These are phyloP conservation scores for Nesogale talazaci DNA, from an alignment of 2,113 vertebrate species.

Conservation along the genomic window DNA sequence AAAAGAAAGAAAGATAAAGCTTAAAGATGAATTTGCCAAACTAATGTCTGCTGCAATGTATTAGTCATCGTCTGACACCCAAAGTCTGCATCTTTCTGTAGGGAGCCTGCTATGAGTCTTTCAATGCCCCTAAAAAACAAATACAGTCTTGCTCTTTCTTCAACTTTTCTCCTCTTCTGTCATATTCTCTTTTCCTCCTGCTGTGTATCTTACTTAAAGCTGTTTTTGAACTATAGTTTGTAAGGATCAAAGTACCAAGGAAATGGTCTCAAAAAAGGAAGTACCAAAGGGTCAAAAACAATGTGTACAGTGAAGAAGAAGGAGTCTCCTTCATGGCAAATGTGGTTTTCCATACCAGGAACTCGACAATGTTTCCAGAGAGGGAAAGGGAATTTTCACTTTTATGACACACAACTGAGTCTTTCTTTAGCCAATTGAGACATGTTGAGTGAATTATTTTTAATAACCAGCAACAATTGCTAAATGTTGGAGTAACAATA, in stretches of 20 bases:
- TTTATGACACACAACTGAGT: background rate
- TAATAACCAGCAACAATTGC: background rate
- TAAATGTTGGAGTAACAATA: background rate
- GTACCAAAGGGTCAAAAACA: background rate
- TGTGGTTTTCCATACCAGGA: background rate
- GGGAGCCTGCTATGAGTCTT: background rate
- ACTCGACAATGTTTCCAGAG: background rate
- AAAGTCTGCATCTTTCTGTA: background rate
- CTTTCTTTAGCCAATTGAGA: background rate
- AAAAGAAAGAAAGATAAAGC: no score
- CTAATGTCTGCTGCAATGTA: background rate
- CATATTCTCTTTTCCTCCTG: background rate
- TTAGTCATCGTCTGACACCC: background rate
- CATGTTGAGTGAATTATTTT: background rate
- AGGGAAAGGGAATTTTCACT: background rate
- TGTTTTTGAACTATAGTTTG: conserved; percentile 18
- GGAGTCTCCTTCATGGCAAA: background rate
- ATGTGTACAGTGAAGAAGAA: background rate
- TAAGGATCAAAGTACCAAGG: background rate
- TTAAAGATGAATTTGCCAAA: background rate
- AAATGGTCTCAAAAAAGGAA: background rate
- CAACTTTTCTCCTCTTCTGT: background rate
- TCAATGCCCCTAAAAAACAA: background rate
- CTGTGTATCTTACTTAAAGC: background rate
- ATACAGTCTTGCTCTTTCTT: background rate